phyloP scores from a whole-genome alignment of 2,113 vertebrate genomes.

The Pyrgilauda ruficollis region DNA sequence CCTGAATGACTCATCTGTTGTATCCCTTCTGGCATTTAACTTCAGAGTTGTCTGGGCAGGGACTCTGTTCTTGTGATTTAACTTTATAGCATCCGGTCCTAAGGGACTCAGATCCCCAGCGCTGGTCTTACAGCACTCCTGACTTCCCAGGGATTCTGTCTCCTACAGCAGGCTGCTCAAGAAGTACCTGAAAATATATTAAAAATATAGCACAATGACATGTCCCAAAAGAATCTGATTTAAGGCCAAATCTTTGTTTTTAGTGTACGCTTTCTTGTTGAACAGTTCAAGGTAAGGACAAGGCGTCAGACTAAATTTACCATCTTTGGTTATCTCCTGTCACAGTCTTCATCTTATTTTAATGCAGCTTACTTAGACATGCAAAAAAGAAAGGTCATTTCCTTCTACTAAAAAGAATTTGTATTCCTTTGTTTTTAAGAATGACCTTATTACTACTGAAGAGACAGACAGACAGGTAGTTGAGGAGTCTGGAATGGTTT shows the following conservation, averaged over 20 bases:
- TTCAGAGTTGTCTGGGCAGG: neutral
- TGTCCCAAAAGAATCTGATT: neutral
- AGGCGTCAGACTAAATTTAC: constrained; percentile 3
- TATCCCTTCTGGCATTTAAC: neutral
- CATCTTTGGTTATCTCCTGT: neutral
- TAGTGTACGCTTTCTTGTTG: neutral
- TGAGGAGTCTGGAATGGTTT: neutral
- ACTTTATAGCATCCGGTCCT: neutral
- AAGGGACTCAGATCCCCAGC: neutral
- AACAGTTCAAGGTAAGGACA: constrained; percentile 26
- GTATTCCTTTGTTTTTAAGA: neutral
- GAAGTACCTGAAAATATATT: neutral
- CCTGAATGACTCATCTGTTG: constrained; percentile 13
- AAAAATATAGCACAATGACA: neutral
- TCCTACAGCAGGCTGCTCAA: neutral
- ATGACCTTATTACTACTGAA: neutral
- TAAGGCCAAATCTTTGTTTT: neutral
- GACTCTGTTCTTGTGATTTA: neutral
- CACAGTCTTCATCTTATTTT: neutral
- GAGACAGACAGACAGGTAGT: neutral
- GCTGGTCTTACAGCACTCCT: neutral
- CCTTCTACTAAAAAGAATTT: neutral
- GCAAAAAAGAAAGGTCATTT: constrained; percentile 33
- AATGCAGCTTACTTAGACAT: neutral
- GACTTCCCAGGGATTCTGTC: neutral